A percentile compares a stretch with the other conserved stretches of the same genome.
Conservation (phyloP, 2,113 vertebrate genomes). For the Chaenogobius annularis region DNA sequence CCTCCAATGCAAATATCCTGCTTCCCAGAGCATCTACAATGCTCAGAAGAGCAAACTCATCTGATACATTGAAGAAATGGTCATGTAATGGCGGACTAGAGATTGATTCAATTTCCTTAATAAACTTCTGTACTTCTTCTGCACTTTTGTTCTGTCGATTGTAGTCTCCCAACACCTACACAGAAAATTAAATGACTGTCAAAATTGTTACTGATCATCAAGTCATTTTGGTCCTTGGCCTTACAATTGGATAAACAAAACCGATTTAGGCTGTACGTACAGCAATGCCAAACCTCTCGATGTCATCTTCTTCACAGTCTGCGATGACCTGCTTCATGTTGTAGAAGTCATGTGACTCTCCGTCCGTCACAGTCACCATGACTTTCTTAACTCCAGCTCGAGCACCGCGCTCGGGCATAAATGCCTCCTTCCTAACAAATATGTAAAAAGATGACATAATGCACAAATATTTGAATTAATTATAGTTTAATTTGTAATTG, state of each 20-base stretch:
- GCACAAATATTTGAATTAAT: too few species aligned
- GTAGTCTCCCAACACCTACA: slow-evolving; percentile 93
- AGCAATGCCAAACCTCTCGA: slow-evolving; percentile 93
- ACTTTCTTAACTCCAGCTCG: slow-evolving; percentile 90
- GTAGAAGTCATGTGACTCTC: slow-evolving; percentile 91
- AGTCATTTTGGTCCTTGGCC: too few species aligned
- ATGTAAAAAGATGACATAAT: neutral
- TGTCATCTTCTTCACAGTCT: slow-evolving; percentile 82
- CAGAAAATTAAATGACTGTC: neutral
- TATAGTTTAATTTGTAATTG: too few species aligned
- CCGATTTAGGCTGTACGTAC: slow-evolving; percentile 77
- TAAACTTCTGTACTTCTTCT: slow-evolving; percentile 80
- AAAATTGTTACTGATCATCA: too few species aligned
- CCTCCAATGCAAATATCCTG: slow-evolving; percentile 95
- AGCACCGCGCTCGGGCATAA: slow-evolving; percentile 85
- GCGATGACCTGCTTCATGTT: slow-evolving; percentile 77
- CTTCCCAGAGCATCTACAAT: slow-evolving; percentile 91
- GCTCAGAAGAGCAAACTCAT: slow-evolving; percentile 86
- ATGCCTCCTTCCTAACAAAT: slow-evolving; percentile 88
- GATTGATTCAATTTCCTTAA: slow-evolving; percentile 90
- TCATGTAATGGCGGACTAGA: slow-evolving; percentile 85
- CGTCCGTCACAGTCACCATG: slow-evolving; percentile 97
- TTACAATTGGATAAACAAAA: too few species aligned
- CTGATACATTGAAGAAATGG: slow-evolving; percentile 97
- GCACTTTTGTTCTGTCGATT: slow-evolving; percentile 87